Base-by-base conservation (phyloP, 2,888 invertebrate species). In the Caenorhabditis sp. region DNA sequence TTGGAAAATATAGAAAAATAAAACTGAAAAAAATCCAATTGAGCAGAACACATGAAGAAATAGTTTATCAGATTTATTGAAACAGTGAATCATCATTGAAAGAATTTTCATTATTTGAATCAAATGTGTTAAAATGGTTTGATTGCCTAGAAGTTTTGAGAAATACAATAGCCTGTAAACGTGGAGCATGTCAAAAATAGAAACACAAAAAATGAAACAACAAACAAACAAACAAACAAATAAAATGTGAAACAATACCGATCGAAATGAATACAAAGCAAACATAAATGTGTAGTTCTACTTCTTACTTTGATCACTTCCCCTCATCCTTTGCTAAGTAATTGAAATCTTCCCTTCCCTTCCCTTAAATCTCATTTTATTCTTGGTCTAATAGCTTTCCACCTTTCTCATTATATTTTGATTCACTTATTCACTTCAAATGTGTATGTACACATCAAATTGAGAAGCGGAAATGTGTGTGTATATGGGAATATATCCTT, bases 391-490 rank as follows among this genome's bases (percentile, higher is more conserved):
- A 43, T 43, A 43, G 43, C 43, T 43, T 43, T 43, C 17, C 23
- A 25, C 54, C 23, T 25, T 27, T 63, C 62, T 60, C 65, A 70
- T 61, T 31, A 69, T 64, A 57, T 63, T 17, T 43, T 43, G 43
- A 43, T 43, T 43, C 43, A 43, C 43, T 43, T 43, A 69, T 64
- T 69, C 69, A 56, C 56, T 64, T 60, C 63, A 69, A 69, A 31
- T 31, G n/a, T n/a, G n/a, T n/a, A n/a, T n/a, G 31, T 60, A 50
- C 50, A 49, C 63, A 38, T n/a, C 23, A 23, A 62, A 14, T 54
- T 53, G 21, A 14, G 12, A 60, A 26, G 57, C 31, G 31, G 57
- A 17, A 43, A 43, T 43, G 43, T 43, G 17, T 27, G 12, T 23
- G 12, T 27, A 26, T 57, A 26, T 7, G 17, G 10, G 23, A 31